Evolutionary conservation across 2,888 invertebrate species (phyloP), one percentile per base, ranked within the genome.

Genomic region (Belgica antarctica): DNA sequence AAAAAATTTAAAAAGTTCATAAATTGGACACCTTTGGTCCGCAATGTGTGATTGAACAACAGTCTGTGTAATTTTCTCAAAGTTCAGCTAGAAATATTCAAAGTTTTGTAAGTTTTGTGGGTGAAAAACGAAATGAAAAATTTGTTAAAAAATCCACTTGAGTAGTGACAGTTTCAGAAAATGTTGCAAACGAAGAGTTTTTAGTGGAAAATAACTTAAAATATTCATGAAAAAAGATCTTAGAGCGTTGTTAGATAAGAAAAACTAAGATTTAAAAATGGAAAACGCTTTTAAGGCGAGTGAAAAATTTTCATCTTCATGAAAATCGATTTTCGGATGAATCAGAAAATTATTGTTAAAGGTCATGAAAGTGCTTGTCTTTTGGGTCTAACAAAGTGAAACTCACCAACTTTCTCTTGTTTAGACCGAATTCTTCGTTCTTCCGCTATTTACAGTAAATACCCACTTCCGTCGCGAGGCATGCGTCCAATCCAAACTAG

Each of bases 281-380:
- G 52, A 52, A 52, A 52, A 47, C 12, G 34, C 7, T 34, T 8
- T 12, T 8, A 34, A 34, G 34, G 34, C 34, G 12, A 34, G 7
- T 12, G 12, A 15, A 52, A 52, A 52, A 52, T 34, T 52, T 47
- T 66, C 66, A 12, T 28, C 24, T 8, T 10, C 22, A 8, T 22
- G 22, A 66, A 41, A 41, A 41, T 66, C 28, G 66, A 66, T 66
- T 66, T 66, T 65, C 47, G 41, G 66, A 28, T 46, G 47, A 66
- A 47, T 66, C 47, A 66, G 15, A 52, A 66, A 28, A 25, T 25
- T 8, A 66, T 66, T 66, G 66, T 47, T 36, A 66, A 52, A 66
- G 66, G 66, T 66, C 66, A 66, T 19, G 66, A 66, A 22, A 52
- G 52, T 34, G 22, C 24, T 52, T 15, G 19, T 7, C 12, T 22